phyloP scores from a whole-genome alignment of 2,113 vertebrate species.

The Gnathonemus echidnorhynchus region DNA sequence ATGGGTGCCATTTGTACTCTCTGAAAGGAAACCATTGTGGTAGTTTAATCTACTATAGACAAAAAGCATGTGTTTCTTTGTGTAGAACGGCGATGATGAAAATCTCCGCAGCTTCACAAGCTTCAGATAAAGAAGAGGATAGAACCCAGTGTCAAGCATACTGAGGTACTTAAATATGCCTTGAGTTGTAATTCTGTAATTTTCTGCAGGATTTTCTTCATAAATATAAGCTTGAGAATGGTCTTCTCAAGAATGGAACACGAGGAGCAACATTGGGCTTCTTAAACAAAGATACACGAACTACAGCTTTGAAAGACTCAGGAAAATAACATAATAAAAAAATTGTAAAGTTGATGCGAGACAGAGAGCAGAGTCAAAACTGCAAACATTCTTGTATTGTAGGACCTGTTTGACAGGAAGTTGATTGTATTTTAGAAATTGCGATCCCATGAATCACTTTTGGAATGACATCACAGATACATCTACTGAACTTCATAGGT shows the following conservation, averaged over 20 bases:
- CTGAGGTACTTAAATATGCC: background rate
- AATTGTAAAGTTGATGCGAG: background rate
- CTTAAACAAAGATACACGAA: background rate
- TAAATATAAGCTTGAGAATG: background rate
- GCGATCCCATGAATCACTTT: background rate
- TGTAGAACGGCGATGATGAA: background rate
- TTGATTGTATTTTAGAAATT: background rate
- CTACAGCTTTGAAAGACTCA: background rate
- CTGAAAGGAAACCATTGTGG: background rate
- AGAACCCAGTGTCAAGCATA: background rate
- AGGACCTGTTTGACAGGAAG: background rate
- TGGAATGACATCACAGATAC: background rate
- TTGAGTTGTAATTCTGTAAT: background rate
- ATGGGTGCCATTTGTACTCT: background rate
- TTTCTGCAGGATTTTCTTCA: background rate
- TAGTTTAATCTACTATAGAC: background rate
- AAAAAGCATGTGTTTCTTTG: background rate
- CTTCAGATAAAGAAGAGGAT: background rate
- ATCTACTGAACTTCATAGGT: background rate
- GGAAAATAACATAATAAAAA: background rate
- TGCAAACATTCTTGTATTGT: background rate
- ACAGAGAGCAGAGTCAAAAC: background rate
- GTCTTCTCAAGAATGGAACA: background rate
- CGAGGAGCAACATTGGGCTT: background rate
- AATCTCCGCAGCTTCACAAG: background rate